phyloP scores from a whole-genome alignment of 2,113 vertebrate species.

The Corydoras maculifer region DNA sequence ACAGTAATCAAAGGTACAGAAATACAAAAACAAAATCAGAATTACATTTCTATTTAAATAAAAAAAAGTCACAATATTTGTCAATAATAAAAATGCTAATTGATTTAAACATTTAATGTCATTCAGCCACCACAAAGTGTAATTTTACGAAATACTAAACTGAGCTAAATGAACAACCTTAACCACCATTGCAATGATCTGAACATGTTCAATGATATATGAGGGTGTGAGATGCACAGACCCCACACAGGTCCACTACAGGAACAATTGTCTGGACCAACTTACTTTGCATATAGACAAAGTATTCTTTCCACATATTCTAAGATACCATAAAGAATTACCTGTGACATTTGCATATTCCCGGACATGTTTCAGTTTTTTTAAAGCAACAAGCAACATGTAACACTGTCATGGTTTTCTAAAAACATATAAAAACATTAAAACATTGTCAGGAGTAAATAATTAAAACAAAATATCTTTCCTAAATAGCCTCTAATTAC shows the following conservation, averaged over 20 bases:
- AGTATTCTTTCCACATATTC: conserved; percentile 43
- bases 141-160: conserved; percentile 21
- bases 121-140: conserved; percentile 10
- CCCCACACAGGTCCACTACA: conserved; percentile 51
- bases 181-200: conserved; percentile 31
- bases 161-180: background rate
- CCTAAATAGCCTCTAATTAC: too few relatives aligned
- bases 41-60: too few relatives aligned
- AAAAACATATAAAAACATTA: background rate
- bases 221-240: conserved; percentile 54
- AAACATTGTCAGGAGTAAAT: background rate
- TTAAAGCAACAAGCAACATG: background rate
- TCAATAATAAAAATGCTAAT: too few relatives aligned
- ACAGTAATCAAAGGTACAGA: too few relatives aligned
- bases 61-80: too few relatives aligned
- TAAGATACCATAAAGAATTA: conserved; percentile 35
- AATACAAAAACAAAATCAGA: too few relatives aligned
- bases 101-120: background rate
- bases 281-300: conserved; percentile 54
- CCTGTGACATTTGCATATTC: background rate
- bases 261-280: conserved; percentile 40
- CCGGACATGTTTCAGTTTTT: background rate
- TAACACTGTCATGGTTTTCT: background rate
- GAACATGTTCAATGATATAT: conserved; percentile 50
- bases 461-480: too few relatives aligned